phyloP scores from a whole-genome alignment of 2,113 vertebrate species.

The Gymnobelideus leadbeateri region DNA sequence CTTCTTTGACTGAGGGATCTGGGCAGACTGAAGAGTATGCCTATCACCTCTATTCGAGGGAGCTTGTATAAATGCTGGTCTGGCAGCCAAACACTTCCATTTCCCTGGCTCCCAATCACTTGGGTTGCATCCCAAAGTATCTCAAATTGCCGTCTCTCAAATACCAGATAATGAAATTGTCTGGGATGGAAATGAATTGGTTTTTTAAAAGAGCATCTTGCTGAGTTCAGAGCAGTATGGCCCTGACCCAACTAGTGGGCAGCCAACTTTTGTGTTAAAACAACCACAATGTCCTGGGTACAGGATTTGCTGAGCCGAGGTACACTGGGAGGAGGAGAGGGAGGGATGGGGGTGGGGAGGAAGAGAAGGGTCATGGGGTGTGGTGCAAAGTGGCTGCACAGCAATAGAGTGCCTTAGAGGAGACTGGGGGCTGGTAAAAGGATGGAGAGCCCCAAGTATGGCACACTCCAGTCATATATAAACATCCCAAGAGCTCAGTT shows the following conservation, averaged over 20 bases:
- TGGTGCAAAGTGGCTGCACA: not conserved
- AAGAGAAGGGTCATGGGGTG: not conserved
- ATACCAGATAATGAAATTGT: constrained; percentile 11
- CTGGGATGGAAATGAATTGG: constrained; percentile 3
- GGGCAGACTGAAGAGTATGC: not conserved
- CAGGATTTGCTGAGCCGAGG: not conserved
- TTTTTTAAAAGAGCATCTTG: not conserved
- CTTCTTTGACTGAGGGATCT: not conserved
- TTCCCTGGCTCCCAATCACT: not conserved
- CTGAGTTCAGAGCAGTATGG: not conserved
- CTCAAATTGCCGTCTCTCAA: not conserved
- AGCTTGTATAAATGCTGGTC: not conserved
- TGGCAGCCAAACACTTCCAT: not conserved
- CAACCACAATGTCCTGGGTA: not conserved
- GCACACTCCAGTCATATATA: not conserved
- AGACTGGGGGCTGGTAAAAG: not conserved
- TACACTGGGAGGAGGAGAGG: not conserved
- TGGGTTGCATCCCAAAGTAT: not conserved
- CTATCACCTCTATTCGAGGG: not conserved
- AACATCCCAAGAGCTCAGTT: not conserved
- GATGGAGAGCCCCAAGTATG: not conserved
- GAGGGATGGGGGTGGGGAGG: not conserved
- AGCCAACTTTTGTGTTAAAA: not conserved
- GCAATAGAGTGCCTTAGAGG: not conserved
- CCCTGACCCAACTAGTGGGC: not conserved